Evolutionary conservation across 2,113 vertebrate species (phyloP), one percentile per base, ranked within the genome.

Genomic region (Fulica atra): DNA sequence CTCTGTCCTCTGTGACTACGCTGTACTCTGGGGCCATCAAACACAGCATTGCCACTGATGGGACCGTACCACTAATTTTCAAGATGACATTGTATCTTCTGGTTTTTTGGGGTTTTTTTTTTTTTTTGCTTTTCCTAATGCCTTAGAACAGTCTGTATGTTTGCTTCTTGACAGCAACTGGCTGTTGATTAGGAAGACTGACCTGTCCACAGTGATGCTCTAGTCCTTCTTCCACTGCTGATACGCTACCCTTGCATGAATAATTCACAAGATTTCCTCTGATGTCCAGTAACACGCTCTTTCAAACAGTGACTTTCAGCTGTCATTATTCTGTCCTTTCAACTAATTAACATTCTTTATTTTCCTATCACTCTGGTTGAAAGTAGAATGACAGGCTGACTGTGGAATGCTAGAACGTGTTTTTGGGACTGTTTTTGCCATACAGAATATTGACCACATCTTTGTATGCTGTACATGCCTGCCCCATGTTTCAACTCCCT

Each of bases 1-100:
- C 35, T 25, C 40, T 78, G 35, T 61, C 40, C 40, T 57, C 44
- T 79, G 71, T 89, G 66, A 65, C 74, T 81, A 3, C 4, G 4
- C 64, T 0, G 0, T 88, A 57, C n/a, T 66, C 76, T 54, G 28
- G 11, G 10, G 13, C 61, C 40, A 40, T 81, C 59, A 84, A 88
- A 59, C n/a, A 33, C 33, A 74, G 31, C 66, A 57, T 64, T 56
- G 60, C 48, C n/a, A 17, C 29, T 94, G 51, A 92, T 57, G 38
- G 76, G 48, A 91, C 77, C 60, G 60, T 88, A 86, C 68, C 48
- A 57, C 65, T 96, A 57, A 86, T 94, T 93, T 90, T 84, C 72
- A 94, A 68, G 71, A 88, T 71, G 4, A 51, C 44, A 24, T 42
- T 84, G 38, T 54, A 53, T 86, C 90, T 92, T 91, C 46, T 12